Percentiles rank a stretch among this genome's conserved stretches.
Evolutionary conservation across 2,888 invertebrate species (phyloP).

Genomic region (Zelleria hepariella): DNA sequence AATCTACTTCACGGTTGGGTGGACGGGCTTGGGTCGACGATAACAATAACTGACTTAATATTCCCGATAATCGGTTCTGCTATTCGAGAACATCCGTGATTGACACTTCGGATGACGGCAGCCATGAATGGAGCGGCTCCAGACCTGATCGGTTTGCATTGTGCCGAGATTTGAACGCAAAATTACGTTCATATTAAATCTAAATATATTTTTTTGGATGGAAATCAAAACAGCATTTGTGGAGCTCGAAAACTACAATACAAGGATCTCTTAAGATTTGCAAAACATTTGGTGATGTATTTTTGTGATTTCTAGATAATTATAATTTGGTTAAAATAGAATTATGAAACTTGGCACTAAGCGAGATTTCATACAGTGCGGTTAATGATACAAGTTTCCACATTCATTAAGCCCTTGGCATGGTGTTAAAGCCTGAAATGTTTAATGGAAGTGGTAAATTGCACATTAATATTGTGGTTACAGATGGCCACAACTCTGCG

Average conservation of each 20-base stretch:
- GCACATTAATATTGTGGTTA: slow-evolving; percentile 48
- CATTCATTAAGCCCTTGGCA: slow-evolving; percentile 49
- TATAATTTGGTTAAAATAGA: too few relatives aligned
- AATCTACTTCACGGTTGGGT: slow-evolving; percentile 65
- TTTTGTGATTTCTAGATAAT: too few relatives aligned
- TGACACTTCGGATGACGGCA: slow-evolving; percentile 65
- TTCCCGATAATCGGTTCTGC: slow-evolving; percentile 69
- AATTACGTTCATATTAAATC: background rate
- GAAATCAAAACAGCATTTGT: background rate
- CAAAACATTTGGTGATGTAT: too few relatives aligned
- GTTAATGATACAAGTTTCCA: slow-evolving; percentile 54
- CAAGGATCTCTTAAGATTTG: too few relatives aligned
- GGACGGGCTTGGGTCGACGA: slow-evolving; percentile 56
- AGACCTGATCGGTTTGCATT: slow-evolving; percentile 34
- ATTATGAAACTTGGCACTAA: slow-evolving; percentile 20
- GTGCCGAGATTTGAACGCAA: background rate
- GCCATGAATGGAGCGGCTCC: slow-evolving; percentile 38
- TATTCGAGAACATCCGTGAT: slow-evolving; percentile 68
- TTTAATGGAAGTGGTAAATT: slow-evolving; percentile 52
- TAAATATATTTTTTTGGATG: background rate
- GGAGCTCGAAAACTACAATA: too few relatives aligned
- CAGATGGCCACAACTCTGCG: slow-evolving; percentile 23
- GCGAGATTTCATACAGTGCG: slow-evolving; percentile 43
- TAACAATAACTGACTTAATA: slow-evolving; percentile 71
- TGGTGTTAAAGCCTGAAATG: slow-evolving; percentile 46